Conservation (phyloP, 2,797 vertebrate species). For the Coilia nasus region DNA sequence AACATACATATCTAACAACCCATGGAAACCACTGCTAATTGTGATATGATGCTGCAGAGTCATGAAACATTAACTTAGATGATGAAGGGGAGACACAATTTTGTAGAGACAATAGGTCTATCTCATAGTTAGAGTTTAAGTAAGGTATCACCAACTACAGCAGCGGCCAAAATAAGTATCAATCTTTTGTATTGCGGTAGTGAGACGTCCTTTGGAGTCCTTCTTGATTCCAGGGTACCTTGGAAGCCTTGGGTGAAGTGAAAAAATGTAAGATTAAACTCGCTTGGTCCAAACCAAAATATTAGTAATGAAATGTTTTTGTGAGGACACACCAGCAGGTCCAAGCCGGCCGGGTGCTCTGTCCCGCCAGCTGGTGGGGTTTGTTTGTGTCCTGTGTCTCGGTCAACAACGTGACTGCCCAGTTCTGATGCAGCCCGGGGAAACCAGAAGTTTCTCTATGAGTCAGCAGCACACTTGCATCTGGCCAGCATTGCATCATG, state of each 20-base stretch:
- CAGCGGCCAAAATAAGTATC: background rate
- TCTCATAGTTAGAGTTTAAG: too few relatives aligned
- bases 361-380: background rate
- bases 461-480: conserved; percentile 42
- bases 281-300: background rate
- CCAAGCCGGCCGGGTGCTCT: background rate
- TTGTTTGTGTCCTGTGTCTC: conserved; percentile 3
- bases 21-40: too few relatives aligned
- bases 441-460: conserved; percentile 34
- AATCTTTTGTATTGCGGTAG: background rate
- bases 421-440: background rate
- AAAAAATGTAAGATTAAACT: too few relatives aligned
- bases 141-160: too few relatives aligned
- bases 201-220: background rate
- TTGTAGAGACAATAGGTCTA: too few relatives aligned
- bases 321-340: background rate
- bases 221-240: too few relatives aligned
- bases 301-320: background rate
- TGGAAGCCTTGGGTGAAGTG: too few relatives aligned
- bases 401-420: background rate
- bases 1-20: too few relatives aligned
- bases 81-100: too few relatives aligned
- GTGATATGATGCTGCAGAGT: too few relatives aligned
- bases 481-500: conserved; percentile 43
- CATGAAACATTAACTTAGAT: too few relatives aligned